phyloP scores from a whole-genome alignment of 2,113 vertebrate species.

The Prunella himalayana region DNA sequence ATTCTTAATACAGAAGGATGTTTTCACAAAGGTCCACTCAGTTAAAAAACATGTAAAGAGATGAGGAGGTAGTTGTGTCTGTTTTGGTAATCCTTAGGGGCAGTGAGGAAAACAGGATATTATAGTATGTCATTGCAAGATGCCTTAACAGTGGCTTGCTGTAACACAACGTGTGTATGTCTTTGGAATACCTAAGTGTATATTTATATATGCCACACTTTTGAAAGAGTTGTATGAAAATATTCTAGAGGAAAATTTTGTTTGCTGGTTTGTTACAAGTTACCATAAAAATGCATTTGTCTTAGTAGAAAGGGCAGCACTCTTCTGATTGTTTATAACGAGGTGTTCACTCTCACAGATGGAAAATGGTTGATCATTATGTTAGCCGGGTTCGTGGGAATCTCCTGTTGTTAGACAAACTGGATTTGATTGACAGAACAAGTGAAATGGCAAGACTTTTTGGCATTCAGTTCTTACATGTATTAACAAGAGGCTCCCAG shows the following conservation, averaged over 20 bases:
- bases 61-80: not conserved
- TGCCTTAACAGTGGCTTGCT: not conserved
- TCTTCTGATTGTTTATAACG: not conserved
- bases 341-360: constrained; percentile 74
- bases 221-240: not conserved
- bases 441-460: constrained; percentile 96
- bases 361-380: constrained; percentile 96
- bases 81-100: not conserved
- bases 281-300: not conserved
- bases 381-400: constrained; percentile 84
- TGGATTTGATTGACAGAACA: constrained; percentile 92
- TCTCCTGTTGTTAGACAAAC: constrained; percentile 88
- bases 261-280: not conserved
- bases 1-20: not conserved
- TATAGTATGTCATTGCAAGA: not conserved
- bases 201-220: not conserved
- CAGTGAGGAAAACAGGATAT: not conserved
- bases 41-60: not conserved
- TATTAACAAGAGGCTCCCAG: constrained; percentile 93
- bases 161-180: not conserved
- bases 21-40: not conserved
- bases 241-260: not conserved
- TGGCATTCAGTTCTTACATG: constrained; percentile 96
- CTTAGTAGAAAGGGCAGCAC: not conserved
- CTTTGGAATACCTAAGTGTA: not conserved